Evolutionary conservation across 92 coral and sea anemone genomes (phyloP).

Genomic region (Plumapathes pennacea): DNA sequence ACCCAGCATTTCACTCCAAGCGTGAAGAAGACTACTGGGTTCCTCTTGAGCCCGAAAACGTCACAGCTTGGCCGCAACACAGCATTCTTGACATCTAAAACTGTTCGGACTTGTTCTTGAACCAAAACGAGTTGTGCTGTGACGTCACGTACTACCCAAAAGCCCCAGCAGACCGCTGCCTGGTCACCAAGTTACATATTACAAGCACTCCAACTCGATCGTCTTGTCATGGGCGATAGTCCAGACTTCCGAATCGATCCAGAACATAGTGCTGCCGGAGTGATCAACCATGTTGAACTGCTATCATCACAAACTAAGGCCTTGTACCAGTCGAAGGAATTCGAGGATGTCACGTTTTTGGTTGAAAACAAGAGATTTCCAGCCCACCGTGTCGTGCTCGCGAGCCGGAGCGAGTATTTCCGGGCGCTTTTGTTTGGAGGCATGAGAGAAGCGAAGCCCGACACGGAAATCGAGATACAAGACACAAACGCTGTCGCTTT

Average conservation of each 20-base stretch:
- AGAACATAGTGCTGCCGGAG: slow-evolving; percentile 58
- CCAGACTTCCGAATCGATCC: slow-evolving; percentile 57
- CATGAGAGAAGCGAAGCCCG: slow-evolving; percentile 95
- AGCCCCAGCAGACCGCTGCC: no score
- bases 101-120: background rate
- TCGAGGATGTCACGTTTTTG: slow-evolving; percentile 87
- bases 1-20: no score
- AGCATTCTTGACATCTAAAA: background rate
- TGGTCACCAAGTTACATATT: no score
- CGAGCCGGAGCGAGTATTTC: slow-evolving; percentile 95
- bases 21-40: no score
- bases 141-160: no score
- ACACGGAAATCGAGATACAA: slow-evolving; percentile 72
- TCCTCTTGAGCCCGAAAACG: no score
- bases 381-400: slow-evolving; percentile 87
- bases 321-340: slow-evolving; percentile 77
- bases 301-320: slow-evolving; percentile 90
- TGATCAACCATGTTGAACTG: slow-evolving; percentile 95
- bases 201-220: no score
- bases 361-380: slow-evolving; percentile 79
- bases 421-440: slow-evolving; percentile 95
- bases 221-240: slow-evolving; percentile 78
- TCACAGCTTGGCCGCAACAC: no score
- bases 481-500: slow-evolving; percentile 88
- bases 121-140: no score